phyloP scores from a whole-genome alignment of 2,888 invertebrate genomes.

The Hermaeophaga mercurialis region DNA sequence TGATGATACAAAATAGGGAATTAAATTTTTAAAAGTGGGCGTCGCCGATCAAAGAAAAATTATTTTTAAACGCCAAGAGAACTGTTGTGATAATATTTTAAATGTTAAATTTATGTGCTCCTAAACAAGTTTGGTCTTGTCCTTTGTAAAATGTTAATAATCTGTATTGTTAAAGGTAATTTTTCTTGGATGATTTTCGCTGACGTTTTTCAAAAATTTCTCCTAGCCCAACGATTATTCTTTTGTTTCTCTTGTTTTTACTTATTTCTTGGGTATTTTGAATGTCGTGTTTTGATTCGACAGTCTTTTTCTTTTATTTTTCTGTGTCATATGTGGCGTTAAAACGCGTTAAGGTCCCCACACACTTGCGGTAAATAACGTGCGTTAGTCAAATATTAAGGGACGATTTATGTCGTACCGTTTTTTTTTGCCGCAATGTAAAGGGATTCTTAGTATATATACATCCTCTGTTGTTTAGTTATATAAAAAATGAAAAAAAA shows the following conservation, averaged over 20 bases:
- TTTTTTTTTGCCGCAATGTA: slow-evolving; percentile 1
- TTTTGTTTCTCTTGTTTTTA: slow-evolving; percentile 37
- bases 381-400: too few relatives aligned
- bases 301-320: slow-evolving; percentile 47
- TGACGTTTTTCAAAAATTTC: slow-evolving; percentile 9
- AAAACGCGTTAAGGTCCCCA: not conserved
- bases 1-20: slow-evolving; percentile 4
- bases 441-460: not conserved
- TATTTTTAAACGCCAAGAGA: too few relatives aligned
- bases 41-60: not conserved
- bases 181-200: not conserved
- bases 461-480: slow-evolving; percentile 57
- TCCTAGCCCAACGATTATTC: slow-evolving; percentile 19
- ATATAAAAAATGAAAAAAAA: slow-evolving; percentile 23
- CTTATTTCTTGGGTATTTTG: slow-evolving; percentile 43
- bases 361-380: not conserved
- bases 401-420: too few relatives aligned
- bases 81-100: too few relatives aligned
- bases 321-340: slow-evolving; percentile 52
- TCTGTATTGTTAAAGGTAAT: not conserved
- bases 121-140: too few relatives aligned
- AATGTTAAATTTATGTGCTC: too few relatives aligned
- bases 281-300: slow-evolving; percentile 48
- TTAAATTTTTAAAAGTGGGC: not conserved
- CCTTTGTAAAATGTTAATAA: too few relatives aligned